Percentiles rank a stretch among this genome's conserved stretches.
These are phyloP conservation scores for Serranus cabrilla DNA, from an alignment of 2,797 vertebrate genomes.

Conservation along the genomic window DNA sequence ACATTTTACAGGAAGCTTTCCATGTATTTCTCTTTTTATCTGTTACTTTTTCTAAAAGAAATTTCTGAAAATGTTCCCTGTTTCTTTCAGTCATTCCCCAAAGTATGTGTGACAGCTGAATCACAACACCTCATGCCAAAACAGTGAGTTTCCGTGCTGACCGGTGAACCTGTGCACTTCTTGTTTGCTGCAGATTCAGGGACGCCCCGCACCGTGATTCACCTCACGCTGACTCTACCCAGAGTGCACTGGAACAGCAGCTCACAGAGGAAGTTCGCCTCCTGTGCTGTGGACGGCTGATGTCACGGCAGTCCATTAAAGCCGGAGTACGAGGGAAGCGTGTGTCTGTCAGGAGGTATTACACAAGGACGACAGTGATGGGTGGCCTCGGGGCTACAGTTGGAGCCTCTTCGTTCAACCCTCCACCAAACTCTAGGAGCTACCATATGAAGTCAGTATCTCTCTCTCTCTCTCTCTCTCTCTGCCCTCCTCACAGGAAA, in stretches of 20 bases:
- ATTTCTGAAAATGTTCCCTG: background rate
- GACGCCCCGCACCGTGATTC: constrained; percentile 41
- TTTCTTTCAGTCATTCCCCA: background rate
- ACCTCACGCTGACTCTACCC: constrained; percentile 25
- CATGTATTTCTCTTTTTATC: background rate
- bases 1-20: background rate
- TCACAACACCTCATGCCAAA: constrained; percentile 10
- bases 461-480: background rate
- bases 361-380: constrained; percentile 72
- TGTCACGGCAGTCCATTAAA: constrained; percentile 79
- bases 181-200: constrained; percentile 25
- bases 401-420: constrained; percentile 39
- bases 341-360: constrained; percentile 76
- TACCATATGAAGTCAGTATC: constrained; percentile 45
- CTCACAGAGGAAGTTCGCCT: constrained; percentile 48
- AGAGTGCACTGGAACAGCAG: constrained; percentile 53
- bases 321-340: constrained; percentile 57
- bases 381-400: constrained; percentile 66
- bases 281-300: constrained; percentile 52
- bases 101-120: constrained; percentile 25
- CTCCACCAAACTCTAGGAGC: constrained; percentile 40
- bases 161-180: constrained; percentile 20
- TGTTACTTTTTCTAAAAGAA: background rate
- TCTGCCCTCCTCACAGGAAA: background rate
- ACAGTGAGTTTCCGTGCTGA: constrained; percentile 3